Evolutionary conservation across 2,797 vertebrate genomes (phyloP).

Genomic region (Halcyon badia): DNA sequence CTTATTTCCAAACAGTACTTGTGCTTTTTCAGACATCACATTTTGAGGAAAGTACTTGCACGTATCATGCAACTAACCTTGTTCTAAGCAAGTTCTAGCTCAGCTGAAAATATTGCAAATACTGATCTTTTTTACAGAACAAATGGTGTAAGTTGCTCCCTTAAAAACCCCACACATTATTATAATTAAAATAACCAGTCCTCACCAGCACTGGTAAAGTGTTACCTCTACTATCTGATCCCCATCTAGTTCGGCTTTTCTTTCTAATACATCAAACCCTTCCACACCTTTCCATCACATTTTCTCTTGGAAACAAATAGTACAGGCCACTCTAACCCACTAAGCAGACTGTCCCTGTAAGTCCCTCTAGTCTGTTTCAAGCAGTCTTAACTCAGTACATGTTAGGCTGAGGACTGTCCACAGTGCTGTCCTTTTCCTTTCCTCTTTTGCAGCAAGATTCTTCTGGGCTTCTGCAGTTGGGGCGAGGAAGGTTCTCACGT

Average conservation of each 20-base stretch:
- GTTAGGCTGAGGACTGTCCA: not conserved
- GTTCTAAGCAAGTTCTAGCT: not conserved
- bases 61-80: not conserved
- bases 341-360: not conserved
- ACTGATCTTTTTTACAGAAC: not conserved
- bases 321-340: not conserved
- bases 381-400: not conserved
- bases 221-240: not conserved
- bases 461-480: not conserved
- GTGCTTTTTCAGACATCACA: not conserved
- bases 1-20: not conserved
- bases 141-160: not conserved
- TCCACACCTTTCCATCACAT: not conserved
- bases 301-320: not conserved
- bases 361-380: not conserved
- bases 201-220: not conserved
- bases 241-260: not conserved
- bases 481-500: not conserved
- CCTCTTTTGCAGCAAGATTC: not conserved
- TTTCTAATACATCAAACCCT: not conserved
- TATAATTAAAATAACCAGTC: not conserved
- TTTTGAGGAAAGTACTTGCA: not conserved
- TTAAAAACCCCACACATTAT: not conserved
- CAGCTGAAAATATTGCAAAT: not conserved
- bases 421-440: not conserved